Evolutionary conservation across 2,113 vertebrate genomes (phyloP), one percentile per base, ranked within the genome.

Genomic region (Melierax canorus): DNA sequence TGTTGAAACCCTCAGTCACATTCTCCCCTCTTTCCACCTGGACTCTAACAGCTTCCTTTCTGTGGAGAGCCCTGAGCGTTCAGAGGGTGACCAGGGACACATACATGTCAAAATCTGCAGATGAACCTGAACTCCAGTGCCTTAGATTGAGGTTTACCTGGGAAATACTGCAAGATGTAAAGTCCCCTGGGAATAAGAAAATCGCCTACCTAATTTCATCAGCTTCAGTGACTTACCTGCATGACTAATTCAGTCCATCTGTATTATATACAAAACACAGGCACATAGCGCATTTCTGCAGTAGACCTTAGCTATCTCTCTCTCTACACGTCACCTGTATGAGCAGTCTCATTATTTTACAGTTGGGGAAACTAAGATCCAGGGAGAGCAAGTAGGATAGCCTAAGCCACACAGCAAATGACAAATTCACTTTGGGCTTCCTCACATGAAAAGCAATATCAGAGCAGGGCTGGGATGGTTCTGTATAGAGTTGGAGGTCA

Each of bases 221-320:
- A 79, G 38, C 66, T 53, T 41, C 58, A 66, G 58, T 14, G 13
- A 16, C 14, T 74, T 74, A 77, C 26, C 29, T n/a, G 19, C 24
- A 1, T 1, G 7, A 75, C 0, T 0, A 53, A 21, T 50, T 62
- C n/a, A 56, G 71, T 11, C 38, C 60, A 9, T 9, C 14, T 16
- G 17, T 43, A 41, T 62, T 41, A 3, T 3, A 38, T 5, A 34
- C 14, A 29, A 10, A 62, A 13, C 18, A 66, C 12, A 75, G 48
- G 15, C 27, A 56, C 10, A 7, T 3, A 12, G 0, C 3, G 5
- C 20, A 41, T 19, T n/a, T 45, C 23, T 34, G 0, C 24, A 32
- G 59, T 4, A 26, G 19, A 29, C 30, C 34, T 51, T 9, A 8
- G 43, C 43, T 46, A 48, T 10, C n/a, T 48, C 45, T 66, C 20